Percentiles rank a stretch among this genome's conserved stretches.
These are phyloP conservation scores for Coecobrya sp. DNA, from an alignment of 2,888 invertebrate species.

Conservation along the genomic window DNA sequence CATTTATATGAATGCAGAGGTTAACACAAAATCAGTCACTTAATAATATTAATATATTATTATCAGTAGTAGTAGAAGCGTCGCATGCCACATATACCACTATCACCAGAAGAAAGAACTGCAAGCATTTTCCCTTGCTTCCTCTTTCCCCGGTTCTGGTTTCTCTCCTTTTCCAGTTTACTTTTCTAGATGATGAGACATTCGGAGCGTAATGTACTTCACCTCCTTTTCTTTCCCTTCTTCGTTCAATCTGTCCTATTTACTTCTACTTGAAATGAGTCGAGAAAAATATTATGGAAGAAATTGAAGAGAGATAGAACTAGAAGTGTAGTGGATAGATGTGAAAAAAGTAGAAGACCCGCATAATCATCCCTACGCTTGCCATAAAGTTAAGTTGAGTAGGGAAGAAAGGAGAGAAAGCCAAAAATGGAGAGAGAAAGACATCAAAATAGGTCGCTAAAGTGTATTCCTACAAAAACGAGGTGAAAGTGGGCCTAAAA, in stretches of 20 bases:
- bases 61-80: background rate
- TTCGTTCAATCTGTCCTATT: conserved; percentile 47
- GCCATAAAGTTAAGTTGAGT: conserved; percentile 1
- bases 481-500: conserved; percentile 55
- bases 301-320: background rate
- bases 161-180: conserved; percentile 24
- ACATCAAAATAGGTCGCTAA: conserved; percentile 77
- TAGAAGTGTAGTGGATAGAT: background rate
- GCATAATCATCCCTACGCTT: conserved; percentile 33
- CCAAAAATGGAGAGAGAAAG: conserved; percentile 62
- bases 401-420: conserved; percentile 52
- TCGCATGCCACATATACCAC: background rate
- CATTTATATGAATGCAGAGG: background rate
- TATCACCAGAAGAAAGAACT: background rate
- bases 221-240: conserved; percentile 51
- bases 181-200: conserved; percentile 40
- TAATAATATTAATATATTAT: conserved; percentile 42
- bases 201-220: conserved; percentile 62
- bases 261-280: conserved; percentile 16
- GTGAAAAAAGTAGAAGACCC: background rate
- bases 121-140: background rate
- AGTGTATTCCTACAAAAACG: conserved; percentile 22
- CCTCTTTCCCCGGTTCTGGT: conserved; percentile 35
- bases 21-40: conserved; percentile 2
- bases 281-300: background rate